These are phyloP conservation scores for Chrysochloris asiatica DNA, from an alignment of 2,113 vertebrate species.

Conservation along the genomic window DNA sequence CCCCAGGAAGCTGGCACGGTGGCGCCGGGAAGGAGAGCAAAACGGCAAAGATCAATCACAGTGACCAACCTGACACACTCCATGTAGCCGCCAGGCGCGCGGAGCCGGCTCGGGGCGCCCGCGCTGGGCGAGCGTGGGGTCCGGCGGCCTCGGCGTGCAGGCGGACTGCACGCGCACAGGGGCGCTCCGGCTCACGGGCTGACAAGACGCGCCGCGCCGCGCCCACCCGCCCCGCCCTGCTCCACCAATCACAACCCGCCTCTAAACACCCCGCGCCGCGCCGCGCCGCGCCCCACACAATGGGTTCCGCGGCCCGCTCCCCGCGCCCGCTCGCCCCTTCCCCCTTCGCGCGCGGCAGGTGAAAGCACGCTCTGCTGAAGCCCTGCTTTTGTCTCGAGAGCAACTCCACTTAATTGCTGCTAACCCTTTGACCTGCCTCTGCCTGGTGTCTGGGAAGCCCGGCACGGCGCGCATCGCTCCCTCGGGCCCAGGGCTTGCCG, in stretches of 20 bases:
- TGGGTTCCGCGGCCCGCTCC: conserved; percentile 81
- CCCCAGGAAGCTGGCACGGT: conserved; percentile 86
- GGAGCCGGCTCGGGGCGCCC: conserved; percentile 90
- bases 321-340: conserved; percentile 60
- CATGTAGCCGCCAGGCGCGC: conserved; percentile 95
- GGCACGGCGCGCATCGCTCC: conserved; percentile 72
- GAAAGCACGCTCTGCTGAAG: conserved; percentile 89
- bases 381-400: conserved; percentile 84
- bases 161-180: conserved; percentile 93
- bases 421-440: conserved; percentile 90
- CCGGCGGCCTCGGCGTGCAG: conserved; percentile 92
- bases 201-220: conserved; percentile 94
- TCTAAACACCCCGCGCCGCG: conserved; percentile 90
- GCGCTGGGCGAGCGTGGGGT: conserved; percentile 87
- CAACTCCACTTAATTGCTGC: conserved; percentile 89
- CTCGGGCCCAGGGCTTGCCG: not conserved
- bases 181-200: conserved; percentile 90
- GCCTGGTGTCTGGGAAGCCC: conserved; percentile 86
- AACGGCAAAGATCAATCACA: conserved; percentile 90
- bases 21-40: conserved; percentile 82
- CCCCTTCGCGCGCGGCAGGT: conserved; percentile 88
- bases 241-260: conserved; percentile 96
- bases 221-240: conserved; percentile 95
- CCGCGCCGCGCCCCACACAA: conserved; percentile 87
- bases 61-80: conserved; percentile 98